Evolutionary conservation across 2,888 invertebrate genomes (phyloP).

Genomic region (Ormia ochracea): DNA sequence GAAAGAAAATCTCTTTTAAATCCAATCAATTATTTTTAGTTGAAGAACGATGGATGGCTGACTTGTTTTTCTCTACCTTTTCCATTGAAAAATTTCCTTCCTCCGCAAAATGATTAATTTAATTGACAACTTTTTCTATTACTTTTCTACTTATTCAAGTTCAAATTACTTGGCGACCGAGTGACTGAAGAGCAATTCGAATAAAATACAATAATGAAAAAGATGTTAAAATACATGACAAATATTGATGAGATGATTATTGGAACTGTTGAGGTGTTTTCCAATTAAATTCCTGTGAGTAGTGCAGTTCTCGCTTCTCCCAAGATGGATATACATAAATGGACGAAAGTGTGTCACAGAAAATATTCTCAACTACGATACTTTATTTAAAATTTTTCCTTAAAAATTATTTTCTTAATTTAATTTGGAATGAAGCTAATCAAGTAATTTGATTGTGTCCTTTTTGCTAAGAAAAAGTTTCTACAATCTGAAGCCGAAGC

Average conservation of each 20-base stretch:
- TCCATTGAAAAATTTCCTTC: neutral
- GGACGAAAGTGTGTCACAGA: too few species aligned
- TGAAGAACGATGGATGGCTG: neutral
- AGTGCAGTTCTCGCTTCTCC: neutral
- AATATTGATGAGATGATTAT: conserved; percentile 10
- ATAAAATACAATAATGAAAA: neutral
- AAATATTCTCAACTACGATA: too few species aligned
- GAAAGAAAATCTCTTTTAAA: conserved; percentile 12
- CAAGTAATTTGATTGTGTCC: too few species aligned
- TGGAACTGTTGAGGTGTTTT: neutral
- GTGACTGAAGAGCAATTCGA: neutral
- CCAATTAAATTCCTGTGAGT: conserved; percentile 1
- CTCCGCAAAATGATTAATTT: conserved; percentile 22
- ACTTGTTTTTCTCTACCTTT: neutral
- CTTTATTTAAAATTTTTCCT: too few species aligned
- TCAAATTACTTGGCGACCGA: neutral
- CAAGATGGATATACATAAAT: neutral
- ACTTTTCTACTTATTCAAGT: neutral
- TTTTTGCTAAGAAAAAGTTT: too few species aligned
- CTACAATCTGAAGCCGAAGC: too few species aligned
- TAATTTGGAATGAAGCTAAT: too few species aligned
- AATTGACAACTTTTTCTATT: conserved; percentile 13
- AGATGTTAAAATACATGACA: neutral
- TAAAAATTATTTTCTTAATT: too few species aligned
- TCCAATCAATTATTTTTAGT: conserved; percentile 16